Base-by-base conservation (phyloP, 2,888 invertebrate genomes). In the Oligia latruncula region DNA sequence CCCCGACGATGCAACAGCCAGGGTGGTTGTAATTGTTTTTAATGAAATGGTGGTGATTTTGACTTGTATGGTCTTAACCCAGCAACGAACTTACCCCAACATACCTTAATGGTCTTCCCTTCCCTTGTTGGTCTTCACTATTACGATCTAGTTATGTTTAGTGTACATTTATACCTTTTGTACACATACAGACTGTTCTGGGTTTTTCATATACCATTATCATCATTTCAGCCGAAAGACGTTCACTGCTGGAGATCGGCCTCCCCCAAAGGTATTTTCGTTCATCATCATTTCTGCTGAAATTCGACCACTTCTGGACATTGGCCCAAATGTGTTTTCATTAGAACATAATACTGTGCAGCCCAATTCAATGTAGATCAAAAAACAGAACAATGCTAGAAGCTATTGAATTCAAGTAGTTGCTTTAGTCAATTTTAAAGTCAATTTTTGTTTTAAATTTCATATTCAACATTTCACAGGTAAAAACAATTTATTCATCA, bases 401-500 rank as follows among this genome's bases (percentile, higher is more conserved):
- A 52, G 23, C 29, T 20, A 70, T 70, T 49, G 29, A 35, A 23
- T 8, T 52, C 29, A 70, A 52, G 23, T 70, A 35, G 9, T 13
- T 35, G 35, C 35, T 23, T 35, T 55, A 23, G 15, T 71, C 4
- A 49, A 35, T 71, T 35, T 35, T 15, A 71, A 35, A 55, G 1
- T 23, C 20, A 13, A 70, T 49, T 40, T 40, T 40, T 40, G 4
- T 40, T 40, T 40, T 40, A 40, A 40, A 40, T 40, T 40, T 40
- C 40, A 0, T 29, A 70, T 20, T 70, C 35, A 55, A 35, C 35
- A 55, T 35, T 71, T 52, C 8, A 52, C 40, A 46, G 6, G 1
- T 49, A 49, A 35, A 76, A 62, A 49, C 35, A 35, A 20, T 60
- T n/a, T 77, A 20, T 77, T 77, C 35, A 77, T 40, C 60, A 77